Evolutionary conservation across 2,113 vertebrate genomes (phyloP).

Genomic region (Eurypyga helias): DNA sequence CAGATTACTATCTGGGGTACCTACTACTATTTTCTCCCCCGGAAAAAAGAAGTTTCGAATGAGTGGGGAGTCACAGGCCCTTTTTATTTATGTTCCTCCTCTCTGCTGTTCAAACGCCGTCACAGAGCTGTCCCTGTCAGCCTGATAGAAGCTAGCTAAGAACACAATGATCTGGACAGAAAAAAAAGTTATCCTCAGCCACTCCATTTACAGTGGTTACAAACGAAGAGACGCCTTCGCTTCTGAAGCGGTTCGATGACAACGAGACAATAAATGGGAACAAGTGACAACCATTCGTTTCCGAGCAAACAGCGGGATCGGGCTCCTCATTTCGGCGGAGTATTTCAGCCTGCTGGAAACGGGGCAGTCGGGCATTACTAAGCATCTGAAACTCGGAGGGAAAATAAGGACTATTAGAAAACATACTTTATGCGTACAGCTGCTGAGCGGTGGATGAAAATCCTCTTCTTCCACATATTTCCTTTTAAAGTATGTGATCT

Average conservation of each 20-base stretch:
- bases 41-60: not conserved
- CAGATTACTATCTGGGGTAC: not conserved
- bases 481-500: slow-evolving; percentile 95
- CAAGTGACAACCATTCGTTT: slow-evolving; percentile 42
- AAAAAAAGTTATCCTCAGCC: not conserved
- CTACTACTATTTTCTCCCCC: not conserved
- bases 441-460: slow-evolving; percentile 86
- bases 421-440: slow-evolving; percentile 92
- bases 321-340: slow-evolving; percentile 35
- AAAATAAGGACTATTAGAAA: slow-evolving; percentile 69
- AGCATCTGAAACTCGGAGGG: slow-evolving; percentile 63
- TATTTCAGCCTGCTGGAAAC: slow-evolving; percentile 63
- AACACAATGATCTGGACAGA: not conserved
- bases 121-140: not conserved
- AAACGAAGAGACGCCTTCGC: slow-evolving; percentile 23
- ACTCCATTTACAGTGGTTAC: slow-evolving; percentile 36
- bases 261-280: slow-evolving; percentile 55
- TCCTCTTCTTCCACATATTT: slow-evolving; percentile 95
- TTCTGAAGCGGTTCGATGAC: slow-evolving; percentile 50
- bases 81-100: not conserved
- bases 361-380: slow-evolving; percentile 54
- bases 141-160: not conserved
- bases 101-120: not conserved
- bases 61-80: not conserved
- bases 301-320: slow-evolving; percentile 47